Percentiles rank a stretch among this genome's conserved stretches.
These are phyloP conservation scores for Brachypterus glaber DNA, from an alignment of 2,888 invertebrate species.

Conservation along the genomic window DNA sequence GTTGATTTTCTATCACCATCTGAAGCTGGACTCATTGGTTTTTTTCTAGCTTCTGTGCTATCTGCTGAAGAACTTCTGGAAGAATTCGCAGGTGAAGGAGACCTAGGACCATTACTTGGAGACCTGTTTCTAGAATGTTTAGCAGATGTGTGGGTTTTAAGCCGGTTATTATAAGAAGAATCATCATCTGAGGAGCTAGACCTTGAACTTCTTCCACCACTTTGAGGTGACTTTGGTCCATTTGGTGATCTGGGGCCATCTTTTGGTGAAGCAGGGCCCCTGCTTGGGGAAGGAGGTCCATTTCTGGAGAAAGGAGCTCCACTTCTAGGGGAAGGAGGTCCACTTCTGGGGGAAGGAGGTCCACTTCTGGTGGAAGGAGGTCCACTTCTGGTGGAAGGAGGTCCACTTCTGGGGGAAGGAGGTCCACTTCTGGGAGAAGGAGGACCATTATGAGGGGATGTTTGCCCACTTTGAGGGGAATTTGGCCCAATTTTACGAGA, in stretches of 20 bases:
- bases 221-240: conserved; percentile 28
- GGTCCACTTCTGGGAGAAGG: conserved; percentile 22
- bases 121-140: conserved; percentile 8
- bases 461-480: conserved; percentile 14
- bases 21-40: neutral
- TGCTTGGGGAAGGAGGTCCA: conserved; percentile 18
- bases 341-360: conserved; percentile 23
- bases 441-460: neutral
- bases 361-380: conserved; percentile 15
- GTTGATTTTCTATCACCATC: conserved; percentile 26
- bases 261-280: conserved; percentile 13
- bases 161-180: conserved; percentile 11
- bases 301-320: conserved; percentile 23
- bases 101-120: conserved; percentile 15
- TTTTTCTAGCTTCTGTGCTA: conserved; percentile 10
- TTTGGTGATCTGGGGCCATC: conserved; percentile 13
- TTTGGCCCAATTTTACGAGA: conserved; percentile 17
- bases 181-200: conserved; percentile 41
- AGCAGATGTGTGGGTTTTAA: conserved; percentile 12
- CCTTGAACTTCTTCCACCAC: conserved; percentile 45
- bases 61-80: conserved; percentile 21
- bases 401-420: conserved; percentile 22
- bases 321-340: conserved; percentile 19
- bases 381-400: conserved; percentile 18
- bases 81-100: conserved; percentile 25